These are phyloP conservation scores for Nasonia longicornis DNA, from an alignment of 1,140 invertebrate species.

Conservation along the genomic window DNA sequence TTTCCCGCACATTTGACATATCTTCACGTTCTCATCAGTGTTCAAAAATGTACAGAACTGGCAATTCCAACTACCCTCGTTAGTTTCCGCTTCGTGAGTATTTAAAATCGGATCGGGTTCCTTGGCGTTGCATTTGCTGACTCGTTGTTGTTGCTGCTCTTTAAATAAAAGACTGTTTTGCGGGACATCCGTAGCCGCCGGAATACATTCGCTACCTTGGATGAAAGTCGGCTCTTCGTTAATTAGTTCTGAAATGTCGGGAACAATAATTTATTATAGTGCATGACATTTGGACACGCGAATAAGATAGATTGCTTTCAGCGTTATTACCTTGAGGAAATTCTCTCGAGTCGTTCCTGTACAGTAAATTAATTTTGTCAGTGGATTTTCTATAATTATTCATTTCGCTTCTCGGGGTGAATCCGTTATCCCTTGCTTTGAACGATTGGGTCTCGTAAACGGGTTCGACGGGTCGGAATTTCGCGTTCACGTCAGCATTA, in stretches of 20 bases:
- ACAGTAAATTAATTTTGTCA: constrained; percentile 10
- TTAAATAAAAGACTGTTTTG: neutral
- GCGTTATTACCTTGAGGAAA: neutral
- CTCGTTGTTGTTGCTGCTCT: neutral
- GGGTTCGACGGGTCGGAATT: neutral
- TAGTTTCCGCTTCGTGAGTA: constrained; percentile 31
- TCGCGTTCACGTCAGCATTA: neutral
- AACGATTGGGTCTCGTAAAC: neutral
- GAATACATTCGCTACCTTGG: neutral
- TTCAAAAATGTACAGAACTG: constrained; percentile 81
- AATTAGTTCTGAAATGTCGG: neutral
- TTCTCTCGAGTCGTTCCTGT: neutral
- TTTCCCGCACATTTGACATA: constrained; percentile 85
- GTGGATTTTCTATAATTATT: constrained; percentile 4
- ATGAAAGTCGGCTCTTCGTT: neutral
- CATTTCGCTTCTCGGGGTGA: neutral
- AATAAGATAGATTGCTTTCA: neutral
- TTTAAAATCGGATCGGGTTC: neutral
- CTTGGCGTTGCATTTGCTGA: neutral
- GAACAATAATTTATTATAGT: neutral
- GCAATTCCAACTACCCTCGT: constrained; percentile 75
- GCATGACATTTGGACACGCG: neutral
- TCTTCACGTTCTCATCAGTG: constrained; percentile 63
- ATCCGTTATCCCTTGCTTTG: neutral
- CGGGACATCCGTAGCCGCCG: neutral